Conservation (phyloP, 2,113 vertebrate genomes). For the Vimba vimba region DNA sequence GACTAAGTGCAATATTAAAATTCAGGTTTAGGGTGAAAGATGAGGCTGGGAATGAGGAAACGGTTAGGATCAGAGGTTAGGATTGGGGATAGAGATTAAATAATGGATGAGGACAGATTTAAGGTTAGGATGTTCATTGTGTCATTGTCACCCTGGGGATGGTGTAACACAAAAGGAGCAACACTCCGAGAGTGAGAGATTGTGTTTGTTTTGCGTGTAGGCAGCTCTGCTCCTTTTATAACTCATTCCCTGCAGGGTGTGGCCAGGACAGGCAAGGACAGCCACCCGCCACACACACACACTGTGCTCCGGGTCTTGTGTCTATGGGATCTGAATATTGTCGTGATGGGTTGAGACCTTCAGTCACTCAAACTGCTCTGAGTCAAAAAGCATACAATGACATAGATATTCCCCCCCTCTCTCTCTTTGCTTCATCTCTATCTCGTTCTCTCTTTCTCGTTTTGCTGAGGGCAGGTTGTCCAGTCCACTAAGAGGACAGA, state of each 20-base stretch:
- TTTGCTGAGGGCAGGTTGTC: constrained; percentile 36
- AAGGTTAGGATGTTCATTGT: constrained; percentile 5
- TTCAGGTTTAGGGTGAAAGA: background rate
- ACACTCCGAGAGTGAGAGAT: background rate
- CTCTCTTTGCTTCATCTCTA: constrained; percentile 4
- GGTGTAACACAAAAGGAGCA: constrained; percentile 36
- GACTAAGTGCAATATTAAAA: background rate
- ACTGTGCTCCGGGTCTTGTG: constrained; percentile 20
- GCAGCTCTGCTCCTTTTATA: constrained; percentile 54
- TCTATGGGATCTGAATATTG: constrained; percentile 26
- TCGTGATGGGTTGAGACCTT: constrained; percentile 30
- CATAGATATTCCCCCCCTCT: background rate
- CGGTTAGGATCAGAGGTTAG: background rate
- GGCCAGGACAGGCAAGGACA: constrained; percentile 50
- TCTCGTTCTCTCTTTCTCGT: constrained; percentile 20
- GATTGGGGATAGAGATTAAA: background rate
- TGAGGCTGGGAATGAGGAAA: background rate
- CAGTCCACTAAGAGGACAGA: constrained; percentile 40
- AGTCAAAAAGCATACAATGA: constrained; percentile 33
- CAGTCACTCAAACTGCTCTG: constrained; percentile 38
- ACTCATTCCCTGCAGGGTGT: constrained; percentile 48
- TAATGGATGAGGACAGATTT: background rate
- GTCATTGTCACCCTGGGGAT: constrained; percentile 15
- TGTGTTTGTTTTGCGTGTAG: constrained; percentile 35
- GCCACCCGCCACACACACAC: background rate